Evolutionary conservation across 1,140 invertebrate species (phyloP).

Genomic region (Camponotus pennsylvanicus): DNA sequence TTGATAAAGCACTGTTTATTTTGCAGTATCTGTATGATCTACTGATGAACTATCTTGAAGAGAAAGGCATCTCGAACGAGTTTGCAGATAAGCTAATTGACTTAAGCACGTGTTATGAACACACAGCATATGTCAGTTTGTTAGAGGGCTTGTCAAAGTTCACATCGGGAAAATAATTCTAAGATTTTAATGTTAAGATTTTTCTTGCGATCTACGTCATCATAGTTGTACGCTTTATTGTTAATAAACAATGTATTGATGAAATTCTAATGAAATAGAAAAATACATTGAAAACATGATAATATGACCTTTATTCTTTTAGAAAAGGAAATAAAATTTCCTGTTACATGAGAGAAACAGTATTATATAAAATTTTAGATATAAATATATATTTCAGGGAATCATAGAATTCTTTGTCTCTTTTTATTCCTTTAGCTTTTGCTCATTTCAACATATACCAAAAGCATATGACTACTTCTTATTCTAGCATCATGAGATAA

Average conservation of each 20-base stretch:
- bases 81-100: slow-evolving; percentile 95
- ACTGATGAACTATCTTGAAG: slow-evolving; percentile 96
- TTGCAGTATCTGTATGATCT: slow-evolving; percentile 97
- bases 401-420: neutral
- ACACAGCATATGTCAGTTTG: slow-evolving; percentile 94
- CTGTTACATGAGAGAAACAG: neutral
- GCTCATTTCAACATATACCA: neutral
- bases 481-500: too few relatives aligned
- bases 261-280: neutral
- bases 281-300: neutral
- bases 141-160: slow-evolving; percentile 95
- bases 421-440: neutral
- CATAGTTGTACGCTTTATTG: slow-evolving; percentile 53
- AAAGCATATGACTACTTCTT: neutral
- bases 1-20: slow-evolving; percentile 67
- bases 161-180: slow-evolving; percentile 88
- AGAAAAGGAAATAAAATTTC: slow-evolving; percentile 4
- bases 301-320: neutral
- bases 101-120: slow-evolving; percentile 96
- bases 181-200: slow-evolving; percentile 60
- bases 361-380: neutral
- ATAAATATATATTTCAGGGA: neutral
- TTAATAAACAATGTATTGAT: slow-evolving; percentile 50
- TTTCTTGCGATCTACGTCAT: slow-evolving; percentile 31
- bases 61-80: slow-evolving; percentile 96